These are phyloP conservation scores for Morinoia aosen DNA, from an alignment of 2,888 invertebrate species.

Conservation along the genomic window DNA sequence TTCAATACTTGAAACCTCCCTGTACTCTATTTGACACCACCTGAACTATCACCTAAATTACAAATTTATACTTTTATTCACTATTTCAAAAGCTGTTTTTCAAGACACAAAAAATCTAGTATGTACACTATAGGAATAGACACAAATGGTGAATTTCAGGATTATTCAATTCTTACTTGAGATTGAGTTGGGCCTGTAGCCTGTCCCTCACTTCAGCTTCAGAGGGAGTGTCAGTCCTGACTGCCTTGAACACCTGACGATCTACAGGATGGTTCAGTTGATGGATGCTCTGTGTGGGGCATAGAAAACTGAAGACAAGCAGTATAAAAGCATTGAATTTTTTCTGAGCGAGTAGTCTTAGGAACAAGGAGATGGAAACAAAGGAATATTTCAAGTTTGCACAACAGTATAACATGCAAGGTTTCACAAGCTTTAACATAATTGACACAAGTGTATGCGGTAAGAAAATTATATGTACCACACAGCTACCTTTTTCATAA, in stretches of 20 bases:
- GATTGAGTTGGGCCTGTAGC: slow-evolving; percentile 30
- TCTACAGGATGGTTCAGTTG: slow-evolving; percentile 24
- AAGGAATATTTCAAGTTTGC: too few species aligned
- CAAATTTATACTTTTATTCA: background rate
- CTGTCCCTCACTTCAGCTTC: slow-evolving; percentile 18
- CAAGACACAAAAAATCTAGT: too few species aligned
- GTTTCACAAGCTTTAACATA: too few species aligned
- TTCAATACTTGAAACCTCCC: background rate
- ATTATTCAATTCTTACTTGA: slow-evolving; percentile 1
- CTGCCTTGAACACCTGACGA: background rate
- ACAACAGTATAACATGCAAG: too few species aligned
- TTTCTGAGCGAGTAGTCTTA: background rate
- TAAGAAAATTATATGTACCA: background rate
- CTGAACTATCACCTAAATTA: background rate
- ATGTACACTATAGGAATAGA: too few species aligned
- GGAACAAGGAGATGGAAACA: too few species aligned
- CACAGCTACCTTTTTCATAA: background rate
- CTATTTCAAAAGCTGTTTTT: too few species aligned
- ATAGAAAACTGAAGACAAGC: background rate
- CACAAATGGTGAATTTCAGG: too few species aligned
- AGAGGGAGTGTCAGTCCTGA: background rate
- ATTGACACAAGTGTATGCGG: background rate
- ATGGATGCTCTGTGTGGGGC: background rate
- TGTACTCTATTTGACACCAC: background rate
- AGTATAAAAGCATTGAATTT: background rate